Percentiles rank a stretch among this genome's conserved stretches.
These are phyloP conservation scores for Butastur rufipennis DNA, from an alignment of 2,113 vertebrate species.

Conservation along the genomic window DNA sequence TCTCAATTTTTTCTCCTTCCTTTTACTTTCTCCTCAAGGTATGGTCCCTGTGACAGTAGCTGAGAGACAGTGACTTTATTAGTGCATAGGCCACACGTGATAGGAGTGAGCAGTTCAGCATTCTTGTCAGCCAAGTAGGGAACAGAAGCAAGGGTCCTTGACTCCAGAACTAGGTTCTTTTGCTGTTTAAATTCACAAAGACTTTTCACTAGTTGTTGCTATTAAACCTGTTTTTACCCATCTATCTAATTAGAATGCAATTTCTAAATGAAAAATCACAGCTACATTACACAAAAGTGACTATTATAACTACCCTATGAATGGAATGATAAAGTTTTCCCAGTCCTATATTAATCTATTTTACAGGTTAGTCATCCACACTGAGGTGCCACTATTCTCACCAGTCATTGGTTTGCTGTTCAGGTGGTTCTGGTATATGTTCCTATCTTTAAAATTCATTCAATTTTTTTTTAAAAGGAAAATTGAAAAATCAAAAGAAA, in stretches of 20 bases:
- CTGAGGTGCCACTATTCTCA: neutral
- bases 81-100: too few relatives aligned
- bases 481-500: constrained; percentile 13
- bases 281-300: neutral
- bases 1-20: neutral
- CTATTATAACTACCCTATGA: neutral
- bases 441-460: neutral
- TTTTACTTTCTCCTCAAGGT: neutral
- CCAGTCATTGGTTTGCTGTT: neutral
- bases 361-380: neutral
- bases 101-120: neutral
- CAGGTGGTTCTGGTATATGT: neutral
- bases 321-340: neutral
- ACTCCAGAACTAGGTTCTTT: neutral
- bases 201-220: neutral
- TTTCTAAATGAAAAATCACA: neutral
- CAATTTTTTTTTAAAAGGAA: neutral
- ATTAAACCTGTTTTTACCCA: neutral
- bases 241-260: neutral
- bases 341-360: neutral
- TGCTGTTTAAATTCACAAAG: neutral
- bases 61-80: neutral
- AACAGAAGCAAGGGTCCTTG: neutral
- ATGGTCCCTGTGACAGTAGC: neutral
- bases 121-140: neutral